Evolutionary conservation across 2,888 invertebrate species (phyloP).

Genomic region (Pyrocoelia pectoralis): DNA sequence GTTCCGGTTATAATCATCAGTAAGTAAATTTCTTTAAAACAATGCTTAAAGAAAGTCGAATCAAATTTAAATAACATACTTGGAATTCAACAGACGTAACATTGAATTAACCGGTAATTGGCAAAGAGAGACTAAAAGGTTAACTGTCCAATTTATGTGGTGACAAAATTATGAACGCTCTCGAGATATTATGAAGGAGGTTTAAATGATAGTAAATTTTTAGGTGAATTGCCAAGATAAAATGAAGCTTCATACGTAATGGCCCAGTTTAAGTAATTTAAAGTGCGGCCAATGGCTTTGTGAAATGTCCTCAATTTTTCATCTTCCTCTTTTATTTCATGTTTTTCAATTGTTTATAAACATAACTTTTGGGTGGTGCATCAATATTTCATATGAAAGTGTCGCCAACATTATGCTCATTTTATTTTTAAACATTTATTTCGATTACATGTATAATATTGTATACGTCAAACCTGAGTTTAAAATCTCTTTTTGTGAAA

Average conservation of each 20-base stretch:
- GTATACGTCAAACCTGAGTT: too few species aligned
- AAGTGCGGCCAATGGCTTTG: neutral
- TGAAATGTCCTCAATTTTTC: conserved; percentile 5
- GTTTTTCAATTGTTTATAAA: neutral
- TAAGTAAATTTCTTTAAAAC: neutral
- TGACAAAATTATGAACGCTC: neutral
- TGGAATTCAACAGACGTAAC: conserved; percentile 2
- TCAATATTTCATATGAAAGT: too few species aligned
- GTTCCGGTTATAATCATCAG: neutral
- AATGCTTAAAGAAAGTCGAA: neutral
- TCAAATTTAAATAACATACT: conserved; percentile 4
- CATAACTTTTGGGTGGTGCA: too few species aligned
- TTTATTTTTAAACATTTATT: too few species aligned
- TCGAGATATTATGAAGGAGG: neutral
- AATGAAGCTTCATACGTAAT: neutral
- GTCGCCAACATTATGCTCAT: too few species aligned
- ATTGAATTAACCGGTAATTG: conserved; percentile 2
- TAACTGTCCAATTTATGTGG: neutral
- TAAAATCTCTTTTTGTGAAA: too few species aligned
- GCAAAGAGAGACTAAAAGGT: conserved; percentile 7
- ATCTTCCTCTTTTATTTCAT: neutral
- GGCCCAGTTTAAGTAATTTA: conserved; percentile 8
- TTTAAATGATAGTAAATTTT: neutral
- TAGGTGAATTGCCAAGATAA: conserved; percentile 1
- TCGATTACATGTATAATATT: too few species aligned